Conservation (phyloP, 2,797 vertebrate genomes). For the Liparis tanakae region DNA sequence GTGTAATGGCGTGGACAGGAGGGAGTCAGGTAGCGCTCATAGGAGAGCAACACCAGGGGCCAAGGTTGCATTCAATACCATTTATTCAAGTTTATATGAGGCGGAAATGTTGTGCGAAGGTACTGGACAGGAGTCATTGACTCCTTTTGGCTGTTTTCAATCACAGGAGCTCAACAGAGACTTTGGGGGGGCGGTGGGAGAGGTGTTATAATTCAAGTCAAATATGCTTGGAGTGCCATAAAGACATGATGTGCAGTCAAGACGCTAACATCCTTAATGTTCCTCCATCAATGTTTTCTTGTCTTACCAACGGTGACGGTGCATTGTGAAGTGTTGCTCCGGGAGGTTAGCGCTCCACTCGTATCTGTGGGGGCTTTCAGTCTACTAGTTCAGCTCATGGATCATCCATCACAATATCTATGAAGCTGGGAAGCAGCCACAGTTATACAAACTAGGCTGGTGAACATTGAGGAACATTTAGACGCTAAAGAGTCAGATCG, state of each 20-base stretch:
- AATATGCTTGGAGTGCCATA: conserved; percentile 26
- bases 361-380: background rate
- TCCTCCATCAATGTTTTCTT: conserved; percentile 28
- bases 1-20: conserved; percentile 72
- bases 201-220: conserved; percentile 28
- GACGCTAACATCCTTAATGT: conserved; percentile 14
- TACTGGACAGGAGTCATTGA: conserved; percentile 62
- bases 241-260: conserved; percentile 24
- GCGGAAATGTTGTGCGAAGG: conserved; percentile 58
- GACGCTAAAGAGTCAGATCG: background rate
- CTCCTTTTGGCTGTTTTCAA: conserved; percentile 53
- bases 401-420: background rate
- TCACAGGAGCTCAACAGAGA: conserved; percentile 44
- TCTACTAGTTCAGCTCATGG: background rate
- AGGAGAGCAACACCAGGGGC: conserved; percentile 55
- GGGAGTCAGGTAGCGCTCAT: conserved; percentile 49
- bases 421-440: background rate
- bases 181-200: conserved; percentile 1
- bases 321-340: background rate
- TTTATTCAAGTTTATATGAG: conserved; percentile 69
- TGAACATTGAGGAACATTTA: background rate
- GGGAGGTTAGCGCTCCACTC: background rate
- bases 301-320: conserved; percentile 12
- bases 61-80: conserved; percentile 62
- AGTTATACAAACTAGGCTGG: background rate